These are phyloP conservation scores for Dryoscopus gambensis DNA, from an alignment of 2,113 vertebrate genomes.

Conservation along the genomic window DNA sequence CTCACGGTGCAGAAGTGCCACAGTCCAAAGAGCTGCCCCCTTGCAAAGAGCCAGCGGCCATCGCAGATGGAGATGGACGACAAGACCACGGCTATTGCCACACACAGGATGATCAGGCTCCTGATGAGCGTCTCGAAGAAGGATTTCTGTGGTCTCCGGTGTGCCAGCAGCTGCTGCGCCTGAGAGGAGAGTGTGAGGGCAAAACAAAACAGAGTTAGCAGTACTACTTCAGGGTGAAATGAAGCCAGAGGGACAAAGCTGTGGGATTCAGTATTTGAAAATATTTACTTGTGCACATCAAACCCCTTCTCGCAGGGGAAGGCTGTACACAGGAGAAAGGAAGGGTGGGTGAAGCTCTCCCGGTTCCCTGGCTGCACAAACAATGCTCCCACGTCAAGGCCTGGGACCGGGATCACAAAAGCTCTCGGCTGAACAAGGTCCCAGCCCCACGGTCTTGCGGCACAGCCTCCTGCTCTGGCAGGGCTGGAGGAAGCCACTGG, in stretches of 20 bases:
- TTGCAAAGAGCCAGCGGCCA: constrained; percentile 76
- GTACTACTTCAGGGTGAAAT: neutral
- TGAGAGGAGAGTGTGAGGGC: neutral
- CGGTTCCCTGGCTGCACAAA: neutral
- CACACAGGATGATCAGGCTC: constrained; percentile 75
- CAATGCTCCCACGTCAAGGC: neutral
- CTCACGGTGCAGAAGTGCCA: constrained; percentile 77
- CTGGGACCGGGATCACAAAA: neutral
- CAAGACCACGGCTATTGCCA: constrained; percentile 72
- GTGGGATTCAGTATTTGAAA: neutral
- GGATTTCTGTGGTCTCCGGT: constrained; percentile 5
- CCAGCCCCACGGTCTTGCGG: neutral
- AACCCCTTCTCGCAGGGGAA: neutral
- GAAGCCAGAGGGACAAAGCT: neutral
- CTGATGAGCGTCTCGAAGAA: constrained; percentile 77
- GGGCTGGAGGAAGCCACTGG: neutral
- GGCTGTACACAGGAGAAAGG: neutral
- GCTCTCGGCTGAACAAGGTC: neutral
- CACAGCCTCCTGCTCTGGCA: neutral
- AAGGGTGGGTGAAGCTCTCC: neutral
- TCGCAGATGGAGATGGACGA: constrained; percentile 80
- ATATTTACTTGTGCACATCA: neutral
- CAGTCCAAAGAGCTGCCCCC: constrained; percentile 71
- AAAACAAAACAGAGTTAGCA: neutral
- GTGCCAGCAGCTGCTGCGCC: constrained; percentile 34